phyloP scores from a whole-genome alignment of 2,113 vertebrate genomes.

The Ophthalmolycus amberensis region DNA sequence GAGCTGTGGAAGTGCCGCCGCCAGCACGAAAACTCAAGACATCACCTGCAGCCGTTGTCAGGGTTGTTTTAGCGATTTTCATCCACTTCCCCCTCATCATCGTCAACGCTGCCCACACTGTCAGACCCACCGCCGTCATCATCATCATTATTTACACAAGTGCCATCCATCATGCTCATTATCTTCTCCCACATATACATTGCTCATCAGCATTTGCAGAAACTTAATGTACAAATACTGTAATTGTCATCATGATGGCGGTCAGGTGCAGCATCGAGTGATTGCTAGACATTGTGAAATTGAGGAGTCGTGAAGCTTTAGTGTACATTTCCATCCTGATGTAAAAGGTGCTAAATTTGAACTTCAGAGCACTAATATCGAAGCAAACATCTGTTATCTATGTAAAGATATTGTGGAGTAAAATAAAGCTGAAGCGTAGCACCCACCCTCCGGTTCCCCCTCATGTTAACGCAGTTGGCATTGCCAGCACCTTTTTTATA shows the following conservation, averaged over 20 bases:
- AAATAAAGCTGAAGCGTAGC: no score
- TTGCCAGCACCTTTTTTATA: no score
- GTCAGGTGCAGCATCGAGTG: slow-evolving; percentile 2
- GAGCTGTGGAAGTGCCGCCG: slow-evolving; percentile 32
- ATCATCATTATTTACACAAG: slow-evolving; percentile 11
- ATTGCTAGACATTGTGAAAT: not conserved
- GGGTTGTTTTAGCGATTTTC: slow-evolving; percentile 59
- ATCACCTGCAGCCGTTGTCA: slow-evolving; percentile 53
- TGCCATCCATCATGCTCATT: slow-evolving; percentile 13
- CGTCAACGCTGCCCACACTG: slow-evolving; percentile 44
- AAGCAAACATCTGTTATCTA: not conserved
- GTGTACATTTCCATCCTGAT: not conserved
- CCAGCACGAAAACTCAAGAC: slow-evolving; percentile 44
- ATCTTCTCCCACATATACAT: slow-evolving; percentile 17
- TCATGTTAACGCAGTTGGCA: not conserved
- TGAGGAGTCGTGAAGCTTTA: not conserved
- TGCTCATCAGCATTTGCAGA: slow-evolving; percentile 2
- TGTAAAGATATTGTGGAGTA: not conserved
- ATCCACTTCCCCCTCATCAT: slow-evolving; percentile 51
- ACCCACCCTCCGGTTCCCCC: not conserved
- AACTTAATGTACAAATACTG: slow-evolving; percentile 16
- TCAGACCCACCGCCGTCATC: slow-evolving; percentile 19
- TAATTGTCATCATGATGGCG: slow-evolving; percentile 9
- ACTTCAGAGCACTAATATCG: not conserved
- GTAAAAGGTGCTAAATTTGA: not conserved